Evolutionary conservation across 2,113 vertebrate genomes (phyloP), one percentile per base, ranked within the genome.

Genomic region (Sceloporus undulatus): DNA sequence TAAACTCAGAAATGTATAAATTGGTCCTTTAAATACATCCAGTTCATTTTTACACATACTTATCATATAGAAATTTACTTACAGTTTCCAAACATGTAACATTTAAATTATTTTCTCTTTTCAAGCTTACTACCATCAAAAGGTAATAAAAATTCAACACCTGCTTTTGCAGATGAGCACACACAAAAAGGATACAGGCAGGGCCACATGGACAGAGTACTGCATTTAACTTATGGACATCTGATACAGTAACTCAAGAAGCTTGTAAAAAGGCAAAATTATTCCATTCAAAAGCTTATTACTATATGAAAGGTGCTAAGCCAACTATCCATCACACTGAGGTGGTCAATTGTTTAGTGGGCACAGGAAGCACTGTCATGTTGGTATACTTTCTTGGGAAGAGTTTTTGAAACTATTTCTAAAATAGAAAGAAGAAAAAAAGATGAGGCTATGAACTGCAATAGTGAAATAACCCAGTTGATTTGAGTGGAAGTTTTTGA

Each of bases 1-100:
- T 88, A 88, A 95, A 96, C 85, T 96, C 93, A 94, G 93, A 96
- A 95, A 96, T 96, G 95, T 97, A 96, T 96, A 97, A 97, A 96
- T 95, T 34, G 97, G 91, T 94, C 96, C 96, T 94, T 97, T 96
- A 97, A 97, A 97, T 97, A 97, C 95, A 96, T 95, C 94, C 93
- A 92, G 90, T 82, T 79, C 90, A 93, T 95, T 93, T 94, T 95
- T 94, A 95, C 93, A 93, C 88, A 96, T 84, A 91, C 91, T 94
- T 93, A 65, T 90, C 89, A 93, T 88, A 89, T 94, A 96, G 95
- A 96, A 97, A 97, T 82, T 54, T 96, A 96, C 96, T 95, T 97
- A 97, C 96, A 97, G 85, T 93, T 95, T 95, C 90, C 91, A 90
- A 91, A 96, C 86, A 94, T 70, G 74, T 84, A 78, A 88, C 80